Conservation (phyloP, 2,888 invertebrate genomes). For the Drosophila borealis region DNA sequence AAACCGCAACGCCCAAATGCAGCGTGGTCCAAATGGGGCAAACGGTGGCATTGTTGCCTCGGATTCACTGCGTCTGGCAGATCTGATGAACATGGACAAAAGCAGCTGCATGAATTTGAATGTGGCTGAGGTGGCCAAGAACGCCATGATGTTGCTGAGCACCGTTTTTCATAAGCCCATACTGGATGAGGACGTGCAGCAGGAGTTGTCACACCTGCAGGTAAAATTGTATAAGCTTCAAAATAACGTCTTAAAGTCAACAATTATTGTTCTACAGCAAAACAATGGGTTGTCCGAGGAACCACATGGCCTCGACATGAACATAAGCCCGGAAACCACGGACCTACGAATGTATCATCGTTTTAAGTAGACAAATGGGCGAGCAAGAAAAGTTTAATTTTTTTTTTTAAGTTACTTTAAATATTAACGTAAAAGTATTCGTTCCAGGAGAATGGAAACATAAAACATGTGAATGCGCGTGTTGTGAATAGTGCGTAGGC, state of each 20-base stretch:
- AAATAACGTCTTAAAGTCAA: neutral
- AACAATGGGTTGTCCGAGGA: neutral
- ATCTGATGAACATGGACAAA: slow-evolving; percentile 27
- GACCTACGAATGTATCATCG: slow-evolving; percentile 28
- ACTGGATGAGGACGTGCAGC: slow-evolving; percentile 75
- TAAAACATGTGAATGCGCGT: neutral
- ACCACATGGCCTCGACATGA: slow-evolving; percentile 21
- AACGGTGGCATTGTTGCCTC: neutral
- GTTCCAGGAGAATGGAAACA: slow-evolving; percentile 23
- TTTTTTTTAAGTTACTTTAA: slow-evolving; percentile 4
- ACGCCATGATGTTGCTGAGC: slow-evolving; percentile 58
- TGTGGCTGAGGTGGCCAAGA: slow-evolving; percentile 40
- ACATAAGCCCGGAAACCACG: slow-evolving; percentile 21
- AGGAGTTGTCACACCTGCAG: slow-evolving; percentile 73
- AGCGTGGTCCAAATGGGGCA: neutral
- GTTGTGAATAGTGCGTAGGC: slow-evolving; percentile 6
- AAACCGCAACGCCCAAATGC: neutral
- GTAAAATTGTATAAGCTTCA: slow-evolving; percentile 44
- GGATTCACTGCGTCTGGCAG: slow-evolving; percentile 25
- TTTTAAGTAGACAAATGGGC: slow-evolving; percentile 24
- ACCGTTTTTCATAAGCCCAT: slow-evolving; percentile 64
- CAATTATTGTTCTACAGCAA: slow-evolving; percentile 12
- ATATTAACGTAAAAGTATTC: neutral
- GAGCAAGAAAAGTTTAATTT: neutral
- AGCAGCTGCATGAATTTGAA: neutral